phyloP scores from a whole-genome alignment of 2,797 vertebrate genomes.

The Tauraco hartlaubi region DNA sequence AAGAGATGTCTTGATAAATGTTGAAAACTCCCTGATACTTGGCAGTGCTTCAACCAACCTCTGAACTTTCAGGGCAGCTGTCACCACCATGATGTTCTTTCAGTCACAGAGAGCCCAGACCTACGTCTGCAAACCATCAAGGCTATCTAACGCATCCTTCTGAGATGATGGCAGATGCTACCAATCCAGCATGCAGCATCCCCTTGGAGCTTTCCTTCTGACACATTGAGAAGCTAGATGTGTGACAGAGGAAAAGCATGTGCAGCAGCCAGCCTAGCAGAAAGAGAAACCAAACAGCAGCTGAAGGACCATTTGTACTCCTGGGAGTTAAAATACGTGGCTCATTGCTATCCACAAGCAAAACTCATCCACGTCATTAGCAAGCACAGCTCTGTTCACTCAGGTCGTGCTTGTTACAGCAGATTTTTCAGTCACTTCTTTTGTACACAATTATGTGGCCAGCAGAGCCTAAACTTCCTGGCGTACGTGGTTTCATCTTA shows the following conservation, averaged over 20 bases:
- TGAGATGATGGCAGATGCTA: background rate
- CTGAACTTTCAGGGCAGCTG: background rate
- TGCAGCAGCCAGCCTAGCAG: background rate
- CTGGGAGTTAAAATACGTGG: background rate
- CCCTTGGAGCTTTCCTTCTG: background rate
- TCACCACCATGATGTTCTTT: background rate
- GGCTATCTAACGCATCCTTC: background rate
- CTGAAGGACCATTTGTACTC: slow-evolving; percentile 21
- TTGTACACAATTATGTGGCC: background rate
- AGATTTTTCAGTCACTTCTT: background rate
- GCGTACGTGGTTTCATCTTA: fast-evolving
- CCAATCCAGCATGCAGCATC: background rate
- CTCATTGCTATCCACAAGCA: slow-evolving; percentile 18
- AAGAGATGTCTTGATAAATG: background rate
- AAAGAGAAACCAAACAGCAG: slow-evolving; percentile 4
- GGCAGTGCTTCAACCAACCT: background rate
- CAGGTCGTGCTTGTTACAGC: background rate
- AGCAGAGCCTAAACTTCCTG: background rate
- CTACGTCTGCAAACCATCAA: background rate
- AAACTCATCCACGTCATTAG: slow-evolving; percentile 19
- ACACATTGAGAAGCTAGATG: background rate
- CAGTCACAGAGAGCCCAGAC: background rate
- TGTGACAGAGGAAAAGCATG: background rate
- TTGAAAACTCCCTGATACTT: background rate
- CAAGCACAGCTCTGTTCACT: background rate